Conservation (phyloP, 2,113 vertebrate species). For the Siniperca chuatsi region DNA sequence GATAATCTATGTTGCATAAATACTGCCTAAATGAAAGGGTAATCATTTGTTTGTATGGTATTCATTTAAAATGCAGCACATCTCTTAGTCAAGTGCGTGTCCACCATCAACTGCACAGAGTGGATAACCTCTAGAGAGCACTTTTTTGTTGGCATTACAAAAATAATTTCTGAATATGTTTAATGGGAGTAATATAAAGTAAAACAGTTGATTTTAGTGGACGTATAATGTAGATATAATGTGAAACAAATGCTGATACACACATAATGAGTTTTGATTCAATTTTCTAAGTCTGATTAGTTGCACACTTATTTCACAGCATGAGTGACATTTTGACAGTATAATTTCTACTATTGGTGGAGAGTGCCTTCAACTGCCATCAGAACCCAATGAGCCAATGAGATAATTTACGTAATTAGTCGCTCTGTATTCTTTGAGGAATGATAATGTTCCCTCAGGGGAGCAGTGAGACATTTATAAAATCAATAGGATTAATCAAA, state of each 20-base stretch:
- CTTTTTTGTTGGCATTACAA: background rate
- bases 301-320: conserved; percentile 24
- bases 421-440: conserved; percentile 27
- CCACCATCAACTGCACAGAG: too few species aligned
- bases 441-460: conserved; percentile 29
- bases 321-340: conserved; percentile 37
- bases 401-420: conserved; percentile 65
- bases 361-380: conserved; percentile 27
- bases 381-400: conserved; percentile 51
- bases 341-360: conserved; percentile 36
- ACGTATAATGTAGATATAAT: background rate
- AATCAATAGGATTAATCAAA: conserved; percentile 45
- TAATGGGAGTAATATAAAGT: background rate
- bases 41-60: background rate
- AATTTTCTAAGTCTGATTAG: conserved; percentile 4
- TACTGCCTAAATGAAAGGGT: background rate
- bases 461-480: conserved; percentile 24
- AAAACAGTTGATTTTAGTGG: background rate
- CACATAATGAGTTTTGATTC: conserved; percentile 13
- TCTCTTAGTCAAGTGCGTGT: background rate
- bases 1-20: background rate
- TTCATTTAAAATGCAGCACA: too few species aligned
- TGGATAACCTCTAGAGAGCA: background rate
- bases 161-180: background rate
- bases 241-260: conserved; percentile 10